Conservation (phyloP, 1,140 invertebrate species). For the Papilio polytes region DNA sequence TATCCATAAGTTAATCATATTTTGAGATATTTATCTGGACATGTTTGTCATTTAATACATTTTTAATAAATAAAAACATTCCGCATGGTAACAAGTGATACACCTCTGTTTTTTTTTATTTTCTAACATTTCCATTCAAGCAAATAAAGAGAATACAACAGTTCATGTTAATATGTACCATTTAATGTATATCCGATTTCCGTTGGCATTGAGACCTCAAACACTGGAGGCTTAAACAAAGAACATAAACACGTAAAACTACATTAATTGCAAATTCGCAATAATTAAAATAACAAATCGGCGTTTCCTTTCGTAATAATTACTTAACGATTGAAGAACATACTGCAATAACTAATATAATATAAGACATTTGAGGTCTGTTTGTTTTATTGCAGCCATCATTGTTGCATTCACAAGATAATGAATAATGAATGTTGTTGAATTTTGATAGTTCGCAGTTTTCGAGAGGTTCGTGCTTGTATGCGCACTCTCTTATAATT, state of each 20-base stretch:
- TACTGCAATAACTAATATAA: slow-evolving; percentile 13
- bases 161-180: background rate
- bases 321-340: slow-evolving; percentile 21
- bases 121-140: background rate
- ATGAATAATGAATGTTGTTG: slow-evolving; percentile 65
- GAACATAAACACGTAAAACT: background rate
- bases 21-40: too few species aligned
- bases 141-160: background rate
- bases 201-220: background rate
- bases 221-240: background rate
- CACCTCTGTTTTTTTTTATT: background rate
- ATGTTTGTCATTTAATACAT: too few species aligned
- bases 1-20: background rate
- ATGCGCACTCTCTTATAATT: slow-evolving; percentile 68
- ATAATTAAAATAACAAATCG: slow-evolving; percentile 35
- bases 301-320: slow-evolving; percentile 1
- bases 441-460: slow-evolving; percentile 62
- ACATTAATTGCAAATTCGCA: slow-evolving; percentile 17
- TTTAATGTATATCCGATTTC: slow-evolving; percentile 30
- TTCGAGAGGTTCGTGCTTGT: slow-evolving; percentile 55
- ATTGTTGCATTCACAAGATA: slow-evolving; percentile 66
- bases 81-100: too few species aligned
- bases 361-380: slow-evolving; percentile 41
- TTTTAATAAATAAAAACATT: too few species aligned
- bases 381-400: slow-evolving; percentile 76